Evolutionary conservation across 2,888 invertebrate species (phyloP).

Genomic region (Drosophila trichaetosa): DNA sequence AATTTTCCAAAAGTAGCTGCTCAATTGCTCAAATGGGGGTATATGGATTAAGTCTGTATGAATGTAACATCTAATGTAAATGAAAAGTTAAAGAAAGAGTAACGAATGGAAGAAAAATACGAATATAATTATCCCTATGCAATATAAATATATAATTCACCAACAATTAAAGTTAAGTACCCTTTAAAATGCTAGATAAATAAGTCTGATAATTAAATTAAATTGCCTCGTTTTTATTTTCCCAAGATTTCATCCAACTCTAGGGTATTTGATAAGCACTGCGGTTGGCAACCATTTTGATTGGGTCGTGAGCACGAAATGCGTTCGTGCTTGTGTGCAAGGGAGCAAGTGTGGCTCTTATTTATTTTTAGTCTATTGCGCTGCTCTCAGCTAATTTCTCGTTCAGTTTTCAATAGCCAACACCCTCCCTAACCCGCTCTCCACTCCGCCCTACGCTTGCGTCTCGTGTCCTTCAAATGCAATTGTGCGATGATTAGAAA

Average conservation of each 20-base stretch:
- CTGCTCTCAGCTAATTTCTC: constrained; percentile 47
- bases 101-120: not conserved
- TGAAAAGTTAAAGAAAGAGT: not conserved
- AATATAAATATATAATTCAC: not conserved
- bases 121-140: not conserved
- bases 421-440: not conserved
- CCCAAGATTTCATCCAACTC: not conserved
- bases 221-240: not conserved
- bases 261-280: constrained; percentile 20
- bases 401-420: constrained; percentile 8
- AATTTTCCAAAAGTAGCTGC: constrained; percentile 21
- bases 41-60: not conserved
- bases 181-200: not conserved
- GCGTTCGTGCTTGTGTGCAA: constrained; percentile 39
- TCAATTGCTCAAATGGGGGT: not conserved
- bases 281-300: constrained; percentile 4
- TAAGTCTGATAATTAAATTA: not conserved
- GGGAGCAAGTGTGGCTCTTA: constrained; percentile 29
- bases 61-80: not conserved
- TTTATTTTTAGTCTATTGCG: constrained; percentile 74
- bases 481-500: constrained; percentile 81
- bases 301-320: constrained; percentile 41
- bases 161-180: not conserved
- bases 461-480: constrained; percentile 80
- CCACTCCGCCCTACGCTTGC: constrained; percentile 27